phyloP scores from a whole-genome alignment of 2,113 vertebrate genomes.

The Chamaea fasciata region DNA sequence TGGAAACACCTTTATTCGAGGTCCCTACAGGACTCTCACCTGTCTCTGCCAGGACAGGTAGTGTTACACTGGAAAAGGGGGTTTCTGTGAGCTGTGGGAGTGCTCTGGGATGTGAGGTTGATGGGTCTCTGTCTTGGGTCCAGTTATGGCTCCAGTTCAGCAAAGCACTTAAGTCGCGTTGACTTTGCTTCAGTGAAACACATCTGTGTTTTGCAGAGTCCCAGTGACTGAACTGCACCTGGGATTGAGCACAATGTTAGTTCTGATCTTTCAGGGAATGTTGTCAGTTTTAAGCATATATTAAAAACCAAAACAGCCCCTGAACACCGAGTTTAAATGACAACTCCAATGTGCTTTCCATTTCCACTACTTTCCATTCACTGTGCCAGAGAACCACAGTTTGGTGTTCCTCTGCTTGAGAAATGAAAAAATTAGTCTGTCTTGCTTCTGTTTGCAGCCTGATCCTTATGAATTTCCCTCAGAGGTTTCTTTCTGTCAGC shows the following conservation, averaged over 20 bases:
- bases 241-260: background rate
- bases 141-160: background rate
- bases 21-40: background rate
- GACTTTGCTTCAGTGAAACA: background rate
- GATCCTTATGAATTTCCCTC: background rate
- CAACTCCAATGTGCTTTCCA: slow-evolving; percentile 10
- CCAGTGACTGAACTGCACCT: background rate
- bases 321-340: background rate
- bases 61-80: background rate
- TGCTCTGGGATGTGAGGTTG: background rate
- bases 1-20: background rate
- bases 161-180: background rate
- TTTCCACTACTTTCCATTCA: slow-evolving; percentile 27
- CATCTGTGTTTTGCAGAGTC: background rate
- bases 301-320: background rate
- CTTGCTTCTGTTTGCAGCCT: background rate
- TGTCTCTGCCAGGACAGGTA: background rate
- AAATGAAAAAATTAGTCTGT: background rate
- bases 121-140: background rate
- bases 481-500: background rate
- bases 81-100: background rate
- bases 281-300: background rate
- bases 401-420: background rate
- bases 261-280: background rate
- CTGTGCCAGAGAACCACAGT: background rate